Evolutionary conservation across 2,797 vertebrate genomes (phyloP).

Genomic region (Phataginus tricuspis): DNA sequence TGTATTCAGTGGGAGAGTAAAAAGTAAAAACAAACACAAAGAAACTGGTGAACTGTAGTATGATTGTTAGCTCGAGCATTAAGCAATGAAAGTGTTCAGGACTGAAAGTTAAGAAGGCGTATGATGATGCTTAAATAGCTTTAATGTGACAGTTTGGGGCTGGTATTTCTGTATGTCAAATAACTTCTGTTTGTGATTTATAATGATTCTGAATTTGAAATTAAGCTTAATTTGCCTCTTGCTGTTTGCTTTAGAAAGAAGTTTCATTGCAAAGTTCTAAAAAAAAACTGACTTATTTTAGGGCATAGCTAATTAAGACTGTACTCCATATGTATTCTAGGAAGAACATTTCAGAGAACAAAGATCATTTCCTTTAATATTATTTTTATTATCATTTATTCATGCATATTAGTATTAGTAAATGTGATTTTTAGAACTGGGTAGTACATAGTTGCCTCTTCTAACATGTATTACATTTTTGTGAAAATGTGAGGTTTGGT

Average conservation of each 20-base stretch:
- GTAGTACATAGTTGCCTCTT: background rate
- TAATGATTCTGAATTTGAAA: constrained; percentile 64
- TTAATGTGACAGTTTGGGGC: constrained; percentile 65
- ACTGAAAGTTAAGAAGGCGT: constrained; percentile 50
- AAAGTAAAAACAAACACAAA: constrained; percentile 70
- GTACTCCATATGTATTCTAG: background rate
- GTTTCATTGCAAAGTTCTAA: constrained; percentile 34
- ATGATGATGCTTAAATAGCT: constrained; percentile 65
- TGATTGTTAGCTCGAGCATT: constrained; percentile 73
- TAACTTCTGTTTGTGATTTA: constrained; percentile 12
- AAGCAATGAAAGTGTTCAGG: constrained; percentile 71
- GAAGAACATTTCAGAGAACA: constrained; percentile 31
- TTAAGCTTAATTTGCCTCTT: constrained; percentile 57
- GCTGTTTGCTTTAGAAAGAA: constrained; percentile 51
- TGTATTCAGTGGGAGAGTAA: constrained; percentile 66
- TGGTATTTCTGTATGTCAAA: constrained; percentile 61
- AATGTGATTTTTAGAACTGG: background rate
- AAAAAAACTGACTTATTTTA: constrained; percentile 64
- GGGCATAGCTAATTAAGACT: background rate
- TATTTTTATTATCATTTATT: constrained; percentile 39
- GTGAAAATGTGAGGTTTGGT: background rate
- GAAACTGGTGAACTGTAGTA: constrained; percentile 65
- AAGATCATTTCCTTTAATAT: background rate
- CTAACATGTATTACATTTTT: constrained; percentile 35
- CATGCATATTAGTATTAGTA: background rate